Conservation (phyloP, 2,113 vertebrate genomes). For the Rattus norvegicus region GRCr8 NC_086025.1:51594501-51595000, state of each 20-base stretch:
- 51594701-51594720: background rate
- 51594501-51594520: background rate
- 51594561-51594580: background rate
- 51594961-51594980: background rate
- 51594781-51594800: background rate
- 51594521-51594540: background rate
- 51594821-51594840: background rate
- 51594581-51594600: background rate
- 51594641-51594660: background rate
- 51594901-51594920: background rate
- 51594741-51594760: background rate
- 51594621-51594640: background rate
- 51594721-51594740: background rate
- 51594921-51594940: background rate
- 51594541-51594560: background rate
- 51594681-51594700: background rate
- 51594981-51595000: background rate
- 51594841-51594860: background rate
- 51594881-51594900: background rate
- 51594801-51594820: background rate
- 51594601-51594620: background rate
- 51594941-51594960: background rate
- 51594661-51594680: background rate
- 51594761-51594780: background rate
- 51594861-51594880: background rate